Evolutionary conservation across 2,113 vertebrate genomes (phyloP).

Genomic region (Podarcis muralis): DNA sequence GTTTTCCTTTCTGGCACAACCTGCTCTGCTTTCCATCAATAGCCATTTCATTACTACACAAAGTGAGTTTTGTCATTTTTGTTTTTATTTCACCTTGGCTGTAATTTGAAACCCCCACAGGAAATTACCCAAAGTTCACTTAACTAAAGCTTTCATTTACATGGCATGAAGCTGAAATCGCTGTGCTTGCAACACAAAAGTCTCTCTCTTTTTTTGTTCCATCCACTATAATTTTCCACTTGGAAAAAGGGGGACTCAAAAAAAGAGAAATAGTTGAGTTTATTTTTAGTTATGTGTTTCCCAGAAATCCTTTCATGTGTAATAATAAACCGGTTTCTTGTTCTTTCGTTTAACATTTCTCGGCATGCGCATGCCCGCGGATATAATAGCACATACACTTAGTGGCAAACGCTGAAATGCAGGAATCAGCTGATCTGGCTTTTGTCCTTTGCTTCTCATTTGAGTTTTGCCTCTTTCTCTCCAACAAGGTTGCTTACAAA

Average conservation of each 20-base stretch:
- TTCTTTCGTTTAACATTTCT: neutral
- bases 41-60: conserved; percentile 18
- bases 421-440: neutral
- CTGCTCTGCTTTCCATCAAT: conserved; percentile 7
- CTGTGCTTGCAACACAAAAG: conserved; percentile 5
- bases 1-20: conserved; percentile 16
- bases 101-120: conserved; percentile 33
- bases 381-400: neutral
- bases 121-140: conserved; percentile 23
- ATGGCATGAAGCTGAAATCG: conserved; percentile 28
- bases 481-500: neutral
- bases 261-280: neutral
- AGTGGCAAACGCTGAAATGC: neutral
- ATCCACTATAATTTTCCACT: conserved; percentile 21
- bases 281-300: neutral
- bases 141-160: conserved; percentile 31
- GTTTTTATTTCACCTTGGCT: conserved; percentile 35
- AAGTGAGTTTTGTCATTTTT: conserved; percentile 36
- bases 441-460: neutral
- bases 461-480: neutral
- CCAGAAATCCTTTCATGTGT: conserved; percentile 19
- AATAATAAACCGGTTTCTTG: conserved; percentile 11
- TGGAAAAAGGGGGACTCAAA: neutral
- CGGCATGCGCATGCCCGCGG: neutral
- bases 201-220: neutral